Conservation (phyloP, 1,140 invertebrate genomes). For the Formica selysi region DNA sequence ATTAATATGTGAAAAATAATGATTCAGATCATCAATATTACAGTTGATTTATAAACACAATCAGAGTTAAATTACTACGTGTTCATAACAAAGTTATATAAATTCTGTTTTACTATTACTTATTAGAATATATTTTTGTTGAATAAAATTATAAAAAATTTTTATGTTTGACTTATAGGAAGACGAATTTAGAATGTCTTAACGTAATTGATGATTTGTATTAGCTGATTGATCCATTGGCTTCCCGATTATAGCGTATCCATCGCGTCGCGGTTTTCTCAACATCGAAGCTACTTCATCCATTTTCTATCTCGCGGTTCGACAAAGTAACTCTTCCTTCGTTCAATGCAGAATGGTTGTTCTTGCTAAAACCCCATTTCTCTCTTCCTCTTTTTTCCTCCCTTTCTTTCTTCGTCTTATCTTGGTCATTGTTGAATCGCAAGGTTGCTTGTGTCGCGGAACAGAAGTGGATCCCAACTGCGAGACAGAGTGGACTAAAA, state of each 20-base stretch:
- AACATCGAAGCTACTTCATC: constrained; percentile 39
- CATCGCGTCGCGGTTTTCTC: constrained; percentile 11
- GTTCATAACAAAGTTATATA: background rate
- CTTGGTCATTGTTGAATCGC: constrained; percentile 54
- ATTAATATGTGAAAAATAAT: constrained; percentile 11
- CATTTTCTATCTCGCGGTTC: constrained; percentile 31
- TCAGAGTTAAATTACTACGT: background rate
- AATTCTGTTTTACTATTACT: background rate
- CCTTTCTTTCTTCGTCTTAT: constrained; percentile 37
- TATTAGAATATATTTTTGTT: background rate
- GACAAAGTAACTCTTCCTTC: constrained; percentile 37
- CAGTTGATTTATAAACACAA: background rate
- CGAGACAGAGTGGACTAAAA: constrained; percentile 40
- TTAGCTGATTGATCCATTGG: background rate
- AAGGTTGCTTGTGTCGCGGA: constrained; percentile 41
- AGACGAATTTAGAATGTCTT: background rate
- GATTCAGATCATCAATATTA: background rate
- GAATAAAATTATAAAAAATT: background rate
- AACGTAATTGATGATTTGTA: background rate
- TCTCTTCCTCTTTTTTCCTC: background rate
- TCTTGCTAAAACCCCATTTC: constrained; percentile 53
- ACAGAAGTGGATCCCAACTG: constrained; percentile 44
- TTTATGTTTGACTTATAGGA: background rate
- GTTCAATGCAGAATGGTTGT: constrained; percentile 25
- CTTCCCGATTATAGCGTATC: background rate